These are phyloP conservation scores for Ambastaia sidthimunki DNA, from an alignment of 2,797 vertebrate species.

Conservation along the genomic window DNA sequence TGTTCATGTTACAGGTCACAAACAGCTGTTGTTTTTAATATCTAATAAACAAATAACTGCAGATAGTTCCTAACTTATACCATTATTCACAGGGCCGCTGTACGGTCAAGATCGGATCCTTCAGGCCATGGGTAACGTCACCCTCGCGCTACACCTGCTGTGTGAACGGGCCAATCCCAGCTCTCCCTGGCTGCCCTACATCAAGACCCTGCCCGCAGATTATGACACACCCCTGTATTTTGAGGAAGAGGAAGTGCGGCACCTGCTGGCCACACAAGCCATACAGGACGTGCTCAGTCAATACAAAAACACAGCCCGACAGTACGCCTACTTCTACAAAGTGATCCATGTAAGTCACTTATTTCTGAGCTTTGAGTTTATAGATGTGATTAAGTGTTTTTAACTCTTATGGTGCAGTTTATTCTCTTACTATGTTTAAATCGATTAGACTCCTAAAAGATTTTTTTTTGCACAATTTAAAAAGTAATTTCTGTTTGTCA, in stretches of 20 bases:
- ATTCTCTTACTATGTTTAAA: no score
- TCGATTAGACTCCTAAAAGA: no score
- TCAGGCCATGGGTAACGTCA: conserved; percentile 98
- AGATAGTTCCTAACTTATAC: no score
- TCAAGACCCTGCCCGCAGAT: conserved; percentile 89
- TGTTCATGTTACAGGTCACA: no score
- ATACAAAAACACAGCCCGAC: conserved; percentile 96
- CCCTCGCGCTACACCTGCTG: conserved; percentile 92
- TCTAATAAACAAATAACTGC: no score
- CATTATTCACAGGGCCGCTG: conserved; percentile 90
- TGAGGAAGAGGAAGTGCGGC: conserved; percentile 90
- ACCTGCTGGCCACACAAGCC: conserved; percentile 93
- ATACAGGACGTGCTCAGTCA: conserved; percentile 94
- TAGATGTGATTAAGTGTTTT: not conserved
- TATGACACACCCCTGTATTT: conserved; percentile 96
- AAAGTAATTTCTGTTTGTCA: no score
- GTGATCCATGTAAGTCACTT: conserved; percentile 92
- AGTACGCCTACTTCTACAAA: conserved; percentile 99
- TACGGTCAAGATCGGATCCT: conserved; percentile 95
- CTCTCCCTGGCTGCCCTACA: conserved; percentile 94
- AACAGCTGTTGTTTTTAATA: no score
- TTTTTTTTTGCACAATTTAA: not conserved
- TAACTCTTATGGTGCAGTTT: not conserved
- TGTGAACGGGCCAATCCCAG: conserved; percentile 88
- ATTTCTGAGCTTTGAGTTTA: no score